Evolutionary conservation across 2,113 vertebrate genomes (phyloP).

Genomic region (Indicator indicator): DNA sequence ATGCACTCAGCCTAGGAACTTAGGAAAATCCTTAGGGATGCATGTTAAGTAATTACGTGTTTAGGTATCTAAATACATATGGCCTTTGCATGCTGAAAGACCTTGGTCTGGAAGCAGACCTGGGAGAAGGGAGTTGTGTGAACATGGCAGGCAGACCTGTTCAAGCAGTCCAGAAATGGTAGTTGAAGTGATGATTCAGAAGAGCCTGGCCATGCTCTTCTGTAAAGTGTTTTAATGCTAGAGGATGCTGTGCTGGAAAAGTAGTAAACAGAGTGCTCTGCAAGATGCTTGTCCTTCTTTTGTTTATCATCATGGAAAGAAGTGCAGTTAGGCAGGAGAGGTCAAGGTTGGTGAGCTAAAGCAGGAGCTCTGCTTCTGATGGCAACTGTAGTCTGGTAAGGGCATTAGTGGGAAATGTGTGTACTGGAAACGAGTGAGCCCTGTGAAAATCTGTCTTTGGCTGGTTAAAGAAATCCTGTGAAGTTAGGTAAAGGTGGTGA

Average conservation of each 20-base stretch:
- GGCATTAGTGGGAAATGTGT: background rate
- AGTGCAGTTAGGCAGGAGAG: background rate
- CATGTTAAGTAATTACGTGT: background rate
- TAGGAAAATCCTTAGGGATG: background rate
- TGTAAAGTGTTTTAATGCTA: background rate
- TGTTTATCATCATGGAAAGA: background rate
- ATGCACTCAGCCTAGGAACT: background rate
- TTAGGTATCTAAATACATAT: background rate
- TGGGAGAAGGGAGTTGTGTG: background rate
- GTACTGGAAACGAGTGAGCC: background rate
- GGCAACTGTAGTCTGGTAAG: background rate
- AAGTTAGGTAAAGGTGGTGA: background rate
- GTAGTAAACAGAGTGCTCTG: background rate
- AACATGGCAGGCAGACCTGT: background rate
- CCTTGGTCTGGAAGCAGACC: background rate
- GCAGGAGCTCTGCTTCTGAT: background rate
- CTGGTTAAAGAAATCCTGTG: background rate
- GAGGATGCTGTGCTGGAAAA: background rate
- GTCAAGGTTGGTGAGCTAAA: background rate
- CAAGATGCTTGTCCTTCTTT: background rate
- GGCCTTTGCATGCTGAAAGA: background rate
- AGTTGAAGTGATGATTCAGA: background rate
- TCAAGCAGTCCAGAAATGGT: background rate
- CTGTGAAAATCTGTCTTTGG: background rate
- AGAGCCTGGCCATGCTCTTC: background rate